Conservation (phyloP, 2,113 vertebrate genomes). For the Motacilla alba region DNA sequence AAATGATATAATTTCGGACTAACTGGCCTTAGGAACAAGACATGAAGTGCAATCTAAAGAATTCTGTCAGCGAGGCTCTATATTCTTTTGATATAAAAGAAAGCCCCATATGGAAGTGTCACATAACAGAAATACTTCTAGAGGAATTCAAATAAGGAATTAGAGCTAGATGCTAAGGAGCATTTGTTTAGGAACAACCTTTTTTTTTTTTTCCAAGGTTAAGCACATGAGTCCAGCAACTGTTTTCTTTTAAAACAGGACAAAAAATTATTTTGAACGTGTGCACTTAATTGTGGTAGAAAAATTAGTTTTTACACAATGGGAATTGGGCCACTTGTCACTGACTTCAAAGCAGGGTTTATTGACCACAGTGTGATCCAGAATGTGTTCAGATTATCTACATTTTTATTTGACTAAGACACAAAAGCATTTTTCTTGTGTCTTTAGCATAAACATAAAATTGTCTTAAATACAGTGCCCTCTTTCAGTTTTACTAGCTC, state of each 20-base stretch:
- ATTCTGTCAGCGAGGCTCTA: not conserved
- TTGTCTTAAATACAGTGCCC: not conserved
- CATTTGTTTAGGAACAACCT: not conserved
- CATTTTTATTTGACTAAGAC: not conserved
- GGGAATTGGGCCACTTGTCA: not conserved
- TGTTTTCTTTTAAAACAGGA: not conserved
- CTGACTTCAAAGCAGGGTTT: not conserved
- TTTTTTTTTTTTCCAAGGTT: not conserved
- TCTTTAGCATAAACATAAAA: not conserved
- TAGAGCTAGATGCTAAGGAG: not conserved
- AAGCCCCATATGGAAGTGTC: not conserved
- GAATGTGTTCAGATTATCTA: not conserved
- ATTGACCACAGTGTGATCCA: not conserved
- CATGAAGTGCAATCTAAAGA: not conserved
- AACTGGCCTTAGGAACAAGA: not conserved
- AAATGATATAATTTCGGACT: not conserved
- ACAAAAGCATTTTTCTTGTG: not conserved
- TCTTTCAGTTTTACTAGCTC: not conserved
- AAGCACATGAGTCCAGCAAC: not conserved
- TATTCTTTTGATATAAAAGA: not conserved
- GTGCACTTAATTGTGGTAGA: not conserved
- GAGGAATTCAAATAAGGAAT: not conserved
- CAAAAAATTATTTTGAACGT: not conserved
- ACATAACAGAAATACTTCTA: not conserved
- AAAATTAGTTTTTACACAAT: not conserved